Percentiles rank a stretch among this genome's conserved stretches.
Conservation (phyloP, 2,888 invertebrate species). For the Sminthurinus aureus region DNA sequence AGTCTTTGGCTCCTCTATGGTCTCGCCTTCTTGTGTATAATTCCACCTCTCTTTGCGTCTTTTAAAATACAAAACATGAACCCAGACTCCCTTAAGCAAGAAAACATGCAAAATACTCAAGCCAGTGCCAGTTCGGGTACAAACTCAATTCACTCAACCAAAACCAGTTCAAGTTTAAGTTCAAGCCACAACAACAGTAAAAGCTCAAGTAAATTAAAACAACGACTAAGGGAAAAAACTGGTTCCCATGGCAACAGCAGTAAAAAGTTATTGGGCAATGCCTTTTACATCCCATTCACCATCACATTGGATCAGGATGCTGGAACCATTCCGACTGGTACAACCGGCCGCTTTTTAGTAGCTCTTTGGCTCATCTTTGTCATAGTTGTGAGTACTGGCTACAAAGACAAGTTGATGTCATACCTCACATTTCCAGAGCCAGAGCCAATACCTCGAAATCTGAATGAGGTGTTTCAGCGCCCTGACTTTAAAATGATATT, state of each 20-base stretch:
- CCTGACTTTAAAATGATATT: slow-evolving; percentile 29
- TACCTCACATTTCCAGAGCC: slow-evolving; percentile 27
- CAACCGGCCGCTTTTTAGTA: background rate
- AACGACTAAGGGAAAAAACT: background rate
- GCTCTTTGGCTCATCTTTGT: slow-evolving; percentile 18
- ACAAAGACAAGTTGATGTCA: slow-evolving; percentile 28
- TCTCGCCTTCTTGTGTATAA: background rate
- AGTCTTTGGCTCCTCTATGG: slow-evolving; percentile 1
- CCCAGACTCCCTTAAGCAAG: no score
- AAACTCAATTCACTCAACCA: background rate
- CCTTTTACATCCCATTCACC: slow-evolving; percentile 14
- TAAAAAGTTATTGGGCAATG: background rate
- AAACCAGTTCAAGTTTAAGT: background rate
- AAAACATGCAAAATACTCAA: background rate
- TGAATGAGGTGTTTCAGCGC: slow-evolving; percentile 15
- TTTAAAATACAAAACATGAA: no score
- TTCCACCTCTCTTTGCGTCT: slow-evolving; percentile 6
- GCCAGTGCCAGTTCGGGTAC: background rate
- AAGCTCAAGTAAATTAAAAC: background rate
- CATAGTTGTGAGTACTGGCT: slow-evolving; percentile 15
- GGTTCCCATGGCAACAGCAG: background rate
- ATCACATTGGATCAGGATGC: slow-evolving; percentile 16
- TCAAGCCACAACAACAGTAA: background rate
- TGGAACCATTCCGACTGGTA: background rate
- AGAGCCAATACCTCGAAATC: slow-evolving; percentile 20